These are phyloP conservation scores for Bombus confusus DNA, from an alignment of 1,140 invertebrate species.

Conservation along the genomic window DNA sequence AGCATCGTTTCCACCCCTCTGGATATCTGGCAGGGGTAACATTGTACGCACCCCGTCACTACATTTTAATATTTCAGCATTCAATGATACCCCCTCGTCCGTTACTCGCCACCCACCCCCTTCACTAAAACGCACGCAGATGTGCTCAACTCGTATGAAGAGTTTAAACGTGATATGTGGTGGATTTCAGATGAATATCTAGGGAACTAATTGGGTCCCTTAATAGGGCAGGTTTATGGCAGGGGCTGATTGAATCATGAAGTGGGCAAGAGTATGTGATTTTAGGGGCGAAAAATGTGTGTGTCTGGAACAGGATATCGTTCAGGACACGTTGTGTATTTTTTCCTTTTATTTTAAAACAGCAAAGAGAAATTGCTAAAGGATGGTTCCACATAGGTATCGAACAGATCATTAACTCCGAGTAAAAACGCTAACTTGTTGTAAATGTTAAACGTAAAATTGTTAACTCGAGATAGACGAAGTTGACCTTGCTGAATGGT, in stretches of 20 bases:
- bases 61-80: constrained; percentile 75
- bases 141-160: constrained; percentile 54
- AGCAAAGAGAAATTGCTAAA: too few species aligned
- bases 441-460: too few species aligned
- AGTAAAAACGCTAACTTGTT: too few species aligned
- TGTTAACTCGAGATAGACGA: too few species aligned
- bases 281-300: neutral
- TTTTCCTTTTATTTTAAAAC: neutral
- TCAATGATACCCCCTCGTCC: constrained; percentile 62
- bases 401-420: too few species aligned
- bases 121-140: neutral
- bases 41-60: constrained; percentile 65
- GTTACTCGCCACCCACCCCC: neutral
- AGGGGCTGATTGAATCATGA: neutral
- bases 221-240: too few species aligned
- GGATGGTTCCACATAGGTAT: too few species aligned
- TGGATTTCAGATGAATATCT: neutral
- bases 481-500: too few species aligned
- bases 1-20: constrained; percentile 64
- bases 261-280: too few species aligned
- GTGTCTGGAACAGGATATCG: too few species aligned
- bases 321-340: too few species aligned
- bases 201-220: constrained; percentile 11
- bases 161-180: neutral
- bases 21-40: constrained; percentile 63